Base-by-base conservation (phyloP, 2,888 invertebrate genomes). In the Clistopyga incitator region DNA sequence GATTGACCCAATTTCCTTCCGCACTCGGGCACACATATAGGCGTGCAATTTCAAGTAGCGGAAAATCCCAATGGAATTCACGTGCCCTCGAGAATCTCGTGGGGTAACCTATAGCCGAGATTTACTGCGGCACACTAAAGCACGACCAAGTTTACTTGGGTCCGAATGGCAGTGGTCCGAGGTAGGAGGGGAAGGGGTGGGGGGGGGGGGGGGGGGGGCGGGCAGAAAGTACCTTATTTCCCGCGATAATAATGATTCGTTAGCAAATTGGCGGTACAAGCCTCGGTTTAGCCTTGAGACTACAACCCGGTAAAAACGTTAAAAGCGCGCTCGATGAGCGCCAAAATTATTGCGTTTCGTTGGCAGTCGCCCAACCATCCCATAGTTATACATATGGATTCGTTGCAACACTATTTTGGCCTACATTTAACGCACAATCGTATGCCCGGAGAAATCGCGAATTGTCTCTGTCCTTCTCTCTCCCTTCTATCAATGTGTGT, bases 311-410 rank as follows among this genome's bases (percentile, higher is more conserved):
- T 42, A 75, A 61, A 70, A 82, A 79, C 71, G 72, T 79, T 77
- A 50, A 67, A 85, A 78, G 75, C 65, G 75, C 59, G 34, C 68
- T 65, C 86, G 86, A 10, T 87, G 82, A 86, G 79, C 64, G 81
- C 87, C 86, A 86, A 89, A 90, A 90, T 90, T 89, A 90, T 90
- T 90, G 84, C 89, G 88, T 88, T 89, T 87, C 86, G 86, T 87
- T 90, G 90, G 91, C 89, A 56, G 3, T 29, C 42, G 78, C 79
- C 90, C 90, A 90, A 90, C 83, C 83, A 86, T 83, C 86, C 79
- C 84, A 86, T 78, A 84, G 50, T 74, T 23, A 72, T 68, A 61
- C 56, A 65, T 82, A 77, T 84, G 77, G 54, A 82, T 84, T 81
- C 23, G 82, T 85, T 85, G 81, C 85, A 64, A 84, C 85, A 85